Evolutionary conservation across 2,113 vertebrate species (phyloP), one percentile per base, ranked within the genome.

Genomic region (Uria lomvia): DNA sequence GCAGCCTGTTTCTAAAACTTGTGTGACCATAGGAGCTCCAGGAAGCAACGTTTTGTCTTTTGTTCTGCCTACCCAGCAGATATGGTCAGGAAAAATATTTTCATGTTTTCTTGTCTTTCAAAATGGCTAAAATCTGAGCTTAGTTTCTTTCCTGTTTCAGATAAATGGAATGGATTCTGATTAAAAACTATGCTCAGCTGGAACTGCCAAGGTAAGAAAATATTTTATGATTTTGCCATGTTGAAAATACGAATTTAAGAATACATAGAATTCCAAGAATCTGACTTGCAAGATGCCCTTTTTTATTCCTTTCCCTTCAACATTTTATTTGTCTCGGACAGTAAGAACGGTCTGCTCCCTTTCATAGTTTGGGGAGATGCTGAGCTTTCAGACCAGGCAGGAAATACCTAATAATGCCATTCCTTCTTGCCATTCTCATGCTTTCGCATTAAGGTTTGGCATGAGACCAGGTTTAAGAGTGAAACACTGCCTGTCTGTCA

Each of bases 351-450:
- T 73, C 73, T 91, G 53, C 73, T 96, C 22, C 11, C 52, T 92
- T 94, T 62, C 66, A 45, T 24, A 56, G 24, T 70, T 42, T 73
- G 56, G 17, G 71, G 60, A 84, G 76, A 83, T 75, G 42, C 68
- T 96, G 86, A 90, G 82, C 49, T 86, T 93, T 90, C 79, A 82
- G 62, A 47, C 49, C 40, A 60, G 0, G 14, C 83, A 95, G 96
- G 83, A 96, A 97, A 95, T 91, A 77, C 75, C 75, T 60, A 90
- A 68, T 94, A 92, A 91, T 92, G 79, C 91, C 83, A 78, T 92
- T 96, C 65, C 86, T 92, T 86, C 68, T 94, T 91, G 89, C 90
- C 49, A 67, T 83, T 94, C 89, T 92, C 89, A 84, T 95, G 70
- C 84, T 82, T 89, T 84, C 6, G 5, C 66, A 73, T 85, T 75